Conservation (phyloP, 2,888 invertebrate species). For the Elegia similella region DNA sequence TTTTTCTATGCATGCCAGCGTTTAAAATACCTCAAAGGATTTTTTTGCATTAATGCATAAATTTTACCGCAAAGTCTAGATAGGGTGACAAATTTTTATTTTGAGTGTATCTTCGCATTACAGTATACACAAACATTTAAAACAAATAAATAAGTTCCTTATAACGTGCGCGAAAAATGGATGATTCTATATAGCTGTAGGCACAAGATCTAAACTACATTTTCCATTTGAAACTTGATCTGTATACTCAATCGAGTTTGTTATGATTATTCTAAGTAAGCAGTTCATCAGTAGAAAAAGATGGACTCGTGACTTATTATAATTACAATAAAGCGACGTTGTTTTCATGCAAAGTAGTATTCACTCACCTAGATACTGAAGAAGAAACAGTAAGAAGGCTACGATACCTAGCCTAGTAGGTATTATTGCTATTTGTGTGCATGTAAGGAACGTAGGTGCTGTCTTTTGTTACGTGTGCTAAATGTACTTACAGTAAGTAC, state of each 20-base stretch:
- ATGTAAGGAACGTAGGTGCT: no score
- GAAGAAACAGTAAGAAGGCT: neutral
- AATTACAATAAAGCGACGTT: conserved; percentile 13
- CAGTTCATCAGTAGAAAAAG: conserved; percentile 2
- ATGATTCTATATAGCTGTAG: no score
- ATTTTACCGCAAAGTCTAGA: no score
- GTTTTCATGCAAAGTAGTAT: conserved; percentile 5
- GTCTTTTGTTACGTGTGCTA: no score
- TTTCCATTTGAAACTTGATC: neutral
- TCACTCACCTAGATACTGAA: conserved; percentile 7
- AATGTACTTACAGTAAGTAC: no score
- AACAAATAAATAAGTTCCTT: no score
- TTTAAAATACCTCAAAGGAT: neutral
- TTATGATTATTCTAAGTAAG: neutral
- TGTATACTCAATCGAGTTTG: neutral
- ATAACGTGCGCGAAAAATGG: no score
- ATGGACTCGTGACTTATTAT: conserved; percentile 15
- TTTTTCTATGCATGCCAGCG: neutral
- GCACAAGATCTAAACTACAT: neutral
- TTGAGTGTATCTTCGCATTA: no score
- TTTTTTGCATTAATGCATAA: no score
- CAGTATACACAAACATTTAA: no score
- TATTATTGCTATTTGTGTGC: no score
- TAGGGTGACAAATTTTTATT: no score
- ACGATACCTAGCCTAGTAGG: neutral